Evolutionary conservation across 2,888 invertebrate genomes (phyloP).

Genomic region (Apotomis capreana): DNA sequence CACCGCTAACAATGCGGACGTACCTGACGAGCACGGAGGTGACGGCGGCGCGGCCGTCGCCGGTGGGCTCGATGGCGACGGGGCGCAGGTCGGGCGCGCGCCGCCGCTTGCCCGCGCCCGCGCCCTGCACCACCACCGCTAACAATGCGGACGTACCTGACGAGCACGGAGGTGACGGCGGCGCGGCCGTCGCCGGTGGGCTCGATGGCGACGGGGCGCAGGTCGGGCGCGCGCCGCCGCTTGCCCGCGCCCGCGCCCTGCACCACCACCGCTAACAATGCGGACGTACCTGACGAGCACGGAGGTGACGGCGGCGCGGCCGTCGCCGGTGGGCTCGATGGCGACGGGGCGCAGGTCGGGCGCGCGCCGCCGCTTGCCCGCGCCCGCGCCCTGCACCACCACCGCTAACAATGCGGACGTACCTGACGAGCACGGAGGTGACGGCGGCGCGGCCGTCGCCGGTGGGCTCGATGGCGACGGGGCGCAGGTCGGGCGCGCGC

Average conservation of each 20-base stretch:
- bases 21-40: slow-evolving; percentile 92
- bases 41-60: slow-evolving; percentile 94
- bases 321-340: too few relatives aligned
- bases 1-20: slow-evolving; percentile 86
- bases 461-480: slow-evolving; percentile 96
- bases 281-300: slow-evolving; percentile 87
- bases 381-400: too few relatives aligned
- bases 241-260: slow-evolving; percentile 59
- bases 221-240: slow-evolving; percentile 78
- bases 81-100: slow-evolving; percentile 87
- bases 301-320: slow-evolving; percentile 67
- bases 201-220: slow-evolving; percentile 94
- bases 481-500: slow-evolving; percentile 85
- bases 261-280: slow-evolving; percentile 88
- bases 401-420: slow-evolving; percentile 86
- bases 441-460: slow-evolving; percentile 95
- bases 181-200: slow-evolving; percentile 94
- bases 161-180: slow-evolving; percentile 94
- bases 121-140: slow-evolving; percentile 84
- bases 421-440: slow-evolving; percentile 92
- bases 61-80: slow-evolving; percentile 95
- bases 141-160: slow-evolving; percentile 86
- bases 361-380: too few relatives aligned
- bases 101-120: slow-evolving; percentile 55
- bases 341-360: too few relatives aligned